Evolutionary conservation across 1,140 invertebrate species (phyloP), one percentile per base, ranked within the genome.

Genomic region (Patella vulgata): DNA sequence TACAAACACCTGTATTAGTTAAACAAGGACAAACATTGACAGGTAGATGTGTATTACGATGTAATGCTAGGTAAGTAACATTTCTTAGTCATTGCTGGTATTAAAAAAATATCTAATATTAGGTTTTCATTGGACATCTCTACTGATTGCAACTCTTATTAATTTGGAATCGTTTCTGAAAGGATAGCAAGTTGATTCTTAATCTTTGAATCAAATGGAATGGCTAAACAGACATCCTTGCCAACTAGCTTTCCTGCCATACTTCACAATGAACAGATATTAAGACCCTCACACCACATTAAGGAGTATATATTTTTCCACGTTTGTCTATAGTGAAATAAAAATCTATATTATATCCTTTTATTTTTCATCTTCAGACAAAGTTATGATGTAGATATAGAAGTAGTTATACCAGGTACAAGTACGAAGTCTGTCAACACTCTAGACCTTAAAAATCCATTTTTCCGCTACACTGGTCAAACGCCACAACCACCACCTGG

Each of bases 331-430:
- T n/a, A n/a, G n/a, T n/a, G n/a, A n/a, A n/a, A n/a, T n/a, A n/a
- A n/a, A n/a, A n/a, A n/a, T n/a, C n/a, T n/a, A n/a, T n/a, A n/a
- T n/a, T n/a, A n/a, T n/a, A n/a, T n/a, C n/a, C n/a, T n/a, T n/a
- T n/a, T n/a, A n/a, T n/a, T n/a, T n/a, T n/a, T 67, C n/a, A 40
- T 59, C 75, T 74, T 58, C 63, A 85, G 91, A 82, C 97, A 99
- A 88, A 98, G 96, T 74, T 99, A 99, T 81, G 97, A 99, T 87
- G 96, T 99, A n/a, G 96, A 95, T 19, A 98, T 99, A 82, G 93
- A 96, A 73, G 82, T 99, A 60, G 90, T 89, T 63, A 88, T 98
- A 36, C 94, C 97, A 84, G 95, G 95, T 33, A 94, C 93, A 17
- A 89, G 89, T 52, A 89, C 90, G 68, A 81, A 80, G 50, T 82